Conservation (phyloP, 2,797 vertebrate genomes). For the Phylloscopus collybita region DNA sequence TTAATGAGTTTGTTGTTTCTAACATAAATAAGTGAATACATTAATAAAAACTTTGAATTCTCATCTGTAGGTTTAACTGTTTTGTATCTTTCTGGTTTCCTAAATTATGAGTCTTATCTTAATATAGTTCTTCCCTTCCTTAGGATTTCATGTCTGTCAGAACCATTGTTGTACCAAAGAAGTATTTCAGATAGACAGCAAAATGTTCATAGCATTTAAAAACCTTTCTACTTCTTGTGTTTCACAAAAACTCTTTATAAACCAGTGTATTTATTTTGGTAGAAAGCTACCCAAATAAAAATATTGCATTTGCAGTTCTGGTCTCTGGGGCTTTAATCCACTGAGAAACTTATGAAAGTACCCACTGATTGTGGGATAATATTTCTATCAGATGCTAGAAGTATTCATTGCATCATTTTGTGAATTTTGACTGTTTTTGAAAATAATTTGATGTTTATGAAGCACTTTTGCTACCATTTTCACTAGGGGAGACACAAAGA, state of each 20-base stretch:
- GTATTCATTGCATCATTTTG: neutral
- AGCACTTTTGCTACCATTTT: conserved; percentile 14
- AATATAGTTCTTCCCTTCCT: neutral
- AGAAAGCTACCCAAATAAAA: conserved; percentile 30
- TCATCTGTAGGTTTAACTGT: neutral
- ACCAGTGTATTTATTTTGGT: conserved; percentile 10
- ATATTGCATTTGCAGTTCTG: neutral
- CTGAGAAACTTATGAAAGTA: conserved; percentile 3
- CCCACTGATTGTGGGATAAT: neutral
- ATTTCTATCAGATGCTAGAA: neutral
- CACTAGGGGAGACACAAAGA: neutral
- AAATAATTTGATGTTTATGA: conserved; percentile 1
- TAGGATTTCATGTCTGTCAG: neutral
- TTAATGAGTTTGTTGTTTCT: neutral
- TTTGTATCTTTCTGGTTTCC: neutral
- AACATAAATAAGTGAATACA: neutral
- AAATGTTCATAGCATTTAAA: neutral
- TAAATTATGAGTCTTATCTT: neutral
- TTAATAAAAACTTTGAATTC: neutral
- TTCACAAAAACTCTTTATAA: conserved; percentile 10
- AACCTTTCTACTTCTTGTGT: neutral
- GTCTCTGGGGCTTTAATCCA: conserved; percentile 18
- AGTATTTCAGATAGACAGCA: neutral
- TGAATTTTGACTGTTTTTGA: neutral
- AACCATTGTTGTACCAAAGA: neutral